These are phyloP conservation scores for Eristalinus aeneus DNA, from an alignment of 2,888 invertebrate species.

Conservation along the genomic window DNA sequence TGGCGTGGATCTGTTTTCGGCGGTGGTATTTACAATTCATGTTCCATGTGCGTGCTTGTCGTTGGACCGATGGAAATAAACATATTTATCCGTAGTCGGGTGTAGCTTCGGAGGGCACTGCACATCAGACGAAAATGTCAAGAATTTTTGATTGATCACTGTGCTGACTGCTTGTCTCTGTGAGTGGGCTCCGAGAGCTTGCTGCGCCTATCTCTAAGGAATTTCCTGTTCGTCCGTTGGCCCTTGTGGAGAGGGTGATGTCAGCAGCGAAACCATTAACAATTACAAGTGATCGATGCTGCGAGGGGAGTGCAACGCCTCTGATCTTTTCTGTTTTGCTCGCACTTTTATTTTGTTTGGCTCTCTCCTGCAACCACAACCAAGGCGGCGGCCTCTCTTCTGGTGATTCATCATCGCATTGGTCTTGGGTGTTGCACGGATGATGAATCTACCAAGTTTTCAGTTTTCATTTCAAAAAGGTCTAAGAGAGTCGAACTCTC, in stretches of 20 bases:
- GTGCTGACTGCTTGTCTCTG: slow-evolving; percentile 45
- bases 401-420: slow-evolving; percentile 66
- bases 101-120: not conserved
- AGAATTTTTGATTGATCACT: slow-evolving; percentile 71
- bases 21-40: slow-evolving; percentile 69
- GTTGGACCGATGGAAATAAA: slow-evolving; percentile 66
- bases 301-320: slow-evolving; percentile 50
- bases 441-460: slow-evolving; percentile 52
- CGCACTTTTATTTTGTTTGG: not conserved
- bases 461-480: slow-evolving; percentile 16
- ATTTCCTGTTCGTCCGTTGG: not conserved
- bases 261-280: slow-evolving; percentile 44
- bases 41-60: slow-evolving; percentile 66
- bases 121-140: slow-evolving; percentile 58
- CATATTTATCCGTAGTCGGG: slow-evolving; percentile 62
- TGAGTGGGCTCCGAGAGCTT: not conserved
- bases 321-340: slow-evolving; percentile 26
- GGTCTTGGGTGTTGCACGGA: slow-evolving; percentile 55
- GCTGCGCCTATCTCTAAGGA: not conserved
- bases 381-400: slow-evolving; percentile 36
- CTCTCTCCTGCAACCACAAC: not conserved
- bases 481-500: slow-evolving; percentile 10
- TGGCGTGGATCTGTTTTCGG: slow-evolving; percentile 43
- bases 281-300: slow-evolving; percentile 70
- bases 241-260: slow-evolving; percentile 8